phyloP scores from a whole-genome alignment of 2,797 vertebrate species.

The Sebastolobus altivelis region DNA sequence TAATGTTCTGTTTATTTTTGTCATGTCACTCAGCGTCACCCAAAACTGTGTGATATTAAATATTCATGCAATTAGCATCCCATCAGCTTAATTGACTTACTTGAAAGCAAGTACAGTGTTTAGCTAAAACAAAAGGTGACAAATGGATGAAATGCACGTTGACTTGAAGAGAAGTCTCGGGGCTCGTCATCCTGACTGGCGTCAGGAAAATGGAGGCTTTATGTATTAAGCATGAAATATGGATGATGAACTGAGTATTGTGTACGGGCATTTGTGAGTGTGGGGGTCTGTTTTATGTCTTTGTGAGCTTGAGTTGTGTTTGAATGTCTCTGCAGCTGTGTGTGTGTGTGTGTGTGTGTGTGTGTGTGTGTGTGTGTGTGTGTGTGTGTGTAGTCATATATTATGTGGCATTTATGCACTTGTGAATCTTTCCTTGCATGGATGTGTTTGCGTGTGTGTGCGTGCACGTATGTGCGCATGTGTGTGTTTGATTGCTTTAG shows the following conservation, averaged over 20 bases:
- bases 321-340: constrained; percentile 49
- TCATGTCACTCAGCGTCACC: not conserved
- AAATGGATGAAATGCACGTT: constrained; percentile 40
- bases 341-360: constrained; percentile 30
- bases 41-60: constrained; percentile 12
- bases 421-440: constrained; percentile 51
- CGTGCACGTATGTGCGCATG: constrained; percentile 38
- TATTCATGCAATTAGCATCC: constrained; percentile 6
- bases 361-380: constrained; percentile 24
- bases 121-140: constrained; percentile 33
- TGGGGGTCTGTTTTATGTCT: constrained; percentile 52
- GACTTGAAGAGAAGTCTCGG: constrained; percentile 29
- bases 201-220: constrained; percentile 63
- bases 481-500: constrained; percentile 82
- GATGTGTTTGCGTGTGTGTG: constrained; percentile 56
- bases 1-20: not conserved
- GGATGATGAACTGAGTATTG: constrained; percentile 56
- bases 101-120: constrained; percentile 23
- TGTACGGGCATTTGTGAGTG: constrained; percentile 47
- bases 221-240: constrained; percentile 73
- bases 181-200: constrained; percentile 35
- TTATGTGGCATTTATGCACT: constrained; percentile 61
- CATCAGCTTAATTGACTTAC: constrained; percentile 8
- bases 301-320: constrained; percentile 46
- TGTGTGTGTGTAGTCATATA: constrained; percentile 37